A percentile compares a stretch with the other conserved stretches of the same genome.
phyloP scores from a whole-genome alignment of 2,797 vertebrate genomes.

The Staurois parvus region DNA sequence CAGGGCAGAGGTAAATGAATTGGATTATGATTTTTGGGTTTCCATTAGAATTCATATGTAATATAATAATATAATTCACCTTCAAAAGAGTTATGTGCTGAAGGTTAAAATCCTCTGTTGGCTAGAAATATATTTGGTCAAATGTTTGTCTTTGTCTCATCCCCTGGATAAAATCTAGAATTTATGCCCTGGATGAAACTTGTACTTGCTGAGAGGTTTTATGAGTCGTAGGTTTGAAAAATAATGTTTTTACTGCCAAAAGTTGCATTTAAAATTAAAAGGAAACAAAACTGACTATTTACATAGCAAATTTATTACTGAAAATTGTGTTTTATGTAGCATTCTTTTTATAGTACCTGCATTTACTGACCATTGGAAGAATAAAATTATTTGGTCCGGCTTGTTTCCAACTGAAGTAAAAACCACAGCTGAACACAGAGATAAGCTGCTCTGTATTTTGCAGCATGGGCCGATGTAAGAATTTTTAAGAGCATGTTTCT shows the following conservation, averaged over 20 bases:
- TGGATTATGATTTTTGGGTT: neutral
- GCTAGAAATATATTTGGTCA: neutral
- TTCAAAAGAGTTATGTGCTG: neutral
- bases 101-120: neutral
- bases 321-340: neutral
- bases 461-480: neutral
- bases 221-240: neutral
- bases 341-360: neutral
- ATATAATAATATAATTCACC: too few species aligned
- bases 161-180: neutral
- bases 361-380: neutral
- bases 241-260: neutral
- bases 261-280: neutral
- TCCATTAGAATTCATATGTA: neutral
- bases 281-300: neutral
- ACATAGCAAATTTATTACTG: neutral
- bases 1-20: too few species aligned
- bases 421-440: neutral
- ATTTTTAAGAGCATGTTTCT: constrained; percentile 9
- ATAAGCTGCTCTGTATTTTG: neutral
- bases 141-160: neutral
- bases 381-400: neutral
- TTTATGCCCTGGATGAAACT: neutral
- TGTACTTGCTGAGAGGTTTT: neutral
- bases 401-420: neutral